phyloP scores from a whole-genome alignment of 2,797 vertebrate genomes.

The Enteromius viviparus region DNA sequence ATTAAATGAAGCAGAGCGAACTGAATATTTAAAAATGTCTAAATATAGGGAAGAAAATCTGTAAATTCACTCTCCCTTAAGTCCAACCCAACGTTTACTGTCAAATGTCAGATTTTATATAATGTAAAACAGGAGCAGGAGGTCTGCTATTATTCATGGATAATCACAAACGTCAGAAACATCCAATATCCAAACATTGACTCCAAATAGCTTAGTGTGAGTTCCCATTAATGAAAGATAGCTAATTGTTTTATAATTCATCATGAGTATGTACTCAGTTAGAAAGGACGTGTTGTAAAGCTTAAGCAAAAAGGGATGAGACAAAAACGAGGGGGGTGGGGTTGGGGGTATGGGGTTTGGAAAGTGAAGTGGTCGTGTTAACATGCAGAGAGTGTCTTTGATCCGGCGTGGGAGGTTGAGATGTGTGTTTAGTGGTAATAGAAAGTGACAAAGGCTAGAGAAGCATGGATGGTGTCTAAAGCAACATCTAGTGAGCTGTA shows the following conservation, averaged over 20 bases:
- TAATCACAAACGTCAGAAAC: conserved; percentile 19
- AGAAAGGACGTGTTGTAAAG: background rate
- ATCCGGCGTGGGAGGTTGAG: conserved; percentile 15
- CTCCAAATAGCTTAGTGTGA: conserved; percentile 7
- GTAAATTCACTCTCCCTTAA: conserved; percentile 6
- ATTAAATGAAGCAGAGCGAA: conserved; percentile 8
- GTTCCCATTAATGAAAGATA: conserved; percentile 30
- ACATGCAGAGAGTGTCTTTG: conserved; percentile 9
- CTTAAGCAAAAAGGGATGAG: background rate
- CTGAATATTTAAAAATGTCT: conserved; percentile 36
- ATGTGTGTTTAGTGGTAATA: conserved; percentile 43
- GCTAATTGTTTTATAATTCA: conserved; percentile 13
- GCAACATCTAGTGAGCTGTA: background rate
- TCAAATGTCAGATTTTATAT: conserved; percentile 24
- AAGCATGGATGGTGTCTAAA: conserved; percentile 18
- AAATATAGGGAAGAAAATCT: conserved; percentile 15
- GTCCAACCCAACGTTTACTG: background rate
- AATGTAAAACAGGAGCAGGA: conserved; percentile 13
- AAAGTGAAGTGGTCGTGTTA: conserved; percentile 20
- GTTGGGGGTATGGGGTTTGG: background rate
- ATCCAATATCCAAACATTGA: conserved; percentile 3
- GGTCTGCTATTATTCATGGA: conserved; percentile 1
- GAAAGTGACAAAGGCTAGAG: conserved; percentile 34
- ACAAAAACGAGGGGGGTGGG: background rate
- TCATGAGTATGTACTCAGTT: conserved; percentile 18